phyloP scores from a whole-genome alignment of 2,888 invertebrate genomes.

The Argynnis bischoffii region DNA sequence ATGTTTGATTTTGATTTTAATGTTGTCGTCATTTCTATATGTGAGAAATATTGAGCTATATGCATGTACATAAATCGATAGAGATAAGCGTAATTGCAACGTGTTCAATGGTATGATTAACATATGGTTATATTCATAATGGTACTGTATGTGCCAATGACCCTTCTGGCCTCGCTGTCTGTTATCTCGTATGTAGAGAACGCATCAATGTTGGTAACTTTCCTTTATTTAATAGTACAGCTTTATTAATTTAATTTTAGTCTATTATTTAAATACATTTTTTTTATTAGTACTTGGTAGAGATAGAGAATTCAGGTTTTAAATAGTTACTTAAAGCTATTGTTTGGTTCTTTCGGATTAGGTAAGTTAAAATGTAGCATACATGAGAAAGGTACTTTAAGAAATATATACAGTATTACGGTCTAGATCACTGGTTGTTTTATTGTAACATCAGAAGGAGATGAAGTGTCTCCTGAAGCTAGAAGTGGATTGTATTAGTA shows the following conservation, averaged over 20 bases:
- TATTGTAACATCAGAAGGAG: too few species aligned
- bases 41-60: background rate
- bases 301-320: too few species aligned
- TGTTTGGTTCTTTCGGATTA: too few species aligned
- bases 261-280: background rate
- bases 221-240: constrained; percentile 20
- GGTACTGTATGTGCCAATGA: constrained; percentile 37
- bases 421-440: too few species aligned
- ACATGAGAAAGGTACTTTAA: too few species aligned
- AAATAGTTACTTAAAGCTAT: too few species aligned
- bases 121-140: constrained; percentile 5
- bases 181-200: constrained; percentile 31
- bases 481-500: too few species aligned
- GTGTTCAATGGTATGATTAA: constrained; percentile 7
- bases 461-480: too few species aligned
- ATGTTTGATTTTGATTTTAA: too few species aligned
- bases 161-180: constrained; percentile 32
- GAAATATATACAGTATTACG: too few species aligned
- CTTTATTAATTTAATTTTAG: background rate
- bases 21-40: background rate
- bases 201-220: constrained; percentile 25
- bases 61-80: background rate
- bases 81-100: constrained; percentile 1
- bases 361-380: too few species aligned
- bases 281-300: too few species aligned